Base-by-base conservation (phyloP, 2,888 invertebrate species). In the Brassicogethes aeneus region DNA sequence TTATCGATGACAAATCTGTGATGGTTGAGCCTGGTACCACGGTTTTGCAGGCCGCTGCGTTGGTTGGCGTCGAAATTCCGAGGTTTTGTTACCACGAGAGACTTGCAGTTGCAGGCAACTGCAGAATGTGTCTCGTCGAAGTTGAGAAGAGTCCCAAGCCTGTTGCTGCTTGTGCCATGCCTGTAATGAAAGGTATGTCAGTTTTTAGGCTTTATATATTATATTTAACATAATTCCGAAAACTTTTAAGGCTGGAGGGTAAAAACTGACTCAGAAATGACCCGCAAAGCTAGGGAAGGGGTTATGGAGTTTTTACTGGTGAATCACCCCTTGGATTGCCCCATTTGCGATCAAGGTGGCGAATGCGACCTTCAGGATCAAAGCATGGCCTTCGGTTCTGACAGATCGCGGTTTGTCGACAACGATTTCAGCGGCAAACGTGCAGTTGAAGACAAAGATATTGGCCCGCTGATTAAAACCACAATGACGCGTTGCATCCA, bases 401-500 rank as follows among this genome's bases (percentile, higher is more conserved):
- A 88, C 66, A 80, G 91, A 52, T 93, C 94, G 43, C 75, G 96
- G 16, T 97, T 96, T 61, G 85, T 86, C 36, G 96, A 96, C 61
- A 93, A 91, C 42, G 80, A 89, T 55, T 87, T 85, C 64, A 80
- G 82, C 45, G 96, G 96, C 37, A 96, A 96, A 69, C 76, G 92
- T 54, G 97, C 99, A 48, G 96, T 99, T 0, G 97, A 99, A 68
- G 99, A 99, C 69, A 99, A 99, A 68, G 92, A 99, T 68, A 85
- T 99, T 45, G 99, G 99, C 0, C 99, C 99, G 0, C 71, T 99
- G 48, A 86, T 99, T 15, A 99, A 99, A 70, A 99, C 99, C 0
- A 85, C 93, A 15, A 99, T 99, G 99, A 99, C 97, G 0, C 80
- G 99, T 37, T 99, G 99, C 69, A 99, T 99, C 62, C 99, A 97